These are phyloP conservation scores for Kradibia gibbosae DNA, from an alignment of 1,140 invertebrate species.

Conservation along the genomic window DNA sequence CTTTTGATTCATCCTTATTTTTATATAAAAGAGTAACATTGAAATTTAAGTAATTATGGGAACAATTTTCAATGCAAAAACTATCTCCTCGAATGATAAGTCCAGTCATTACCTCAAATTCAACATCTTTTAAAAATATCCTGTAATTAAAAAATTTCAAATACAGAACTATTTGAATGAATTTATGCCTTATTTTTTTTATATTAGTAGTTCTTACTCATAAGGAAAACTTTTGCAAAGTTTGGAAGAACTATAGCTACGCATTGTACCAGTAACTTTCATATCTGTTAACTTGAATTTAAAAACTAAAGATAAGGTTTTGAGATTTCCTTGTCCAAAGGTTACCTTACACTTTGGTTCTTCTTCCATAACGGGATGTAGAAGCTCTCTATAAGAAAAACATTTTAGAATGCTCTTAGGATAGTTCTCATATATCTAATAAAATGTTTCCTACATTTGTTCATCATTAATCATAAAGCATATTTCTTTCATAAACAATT, in stretches of 20 bases:
- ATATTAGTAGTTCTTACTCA: constrained; percentile 42
- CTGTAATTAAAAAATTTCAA: constrained; percentile 42
- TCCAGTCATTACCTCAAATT: constrained; percentile 45
- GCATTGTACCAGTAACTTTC: constrained; percentile 45
- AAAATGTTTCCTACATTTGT: constrained; percentile 45
- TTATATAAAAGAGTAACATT: constrained; percentile 39
- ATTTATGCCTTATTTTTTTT: background rate
- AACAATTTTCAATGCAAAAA: constrained; percentile 48
- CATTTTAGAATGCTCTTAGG: constrained; percentile 40
- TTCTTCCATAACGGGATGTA: constrained; percentile 45
- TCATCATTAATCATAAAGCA: constrained; percentile 48
- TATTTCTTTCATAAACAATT: constrained; percentile 46
- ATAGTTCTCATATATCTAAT: constrained; percentile 36
- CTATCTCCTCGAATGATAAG: constrained; percentile 45
- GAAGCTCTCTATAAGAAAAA: constrained; percentile 49
- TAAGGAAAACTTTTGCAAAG: constrained; percentile 43
- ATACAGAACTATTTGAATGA: background rate
- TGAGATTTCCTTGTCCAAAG: constrained; percentile 45
- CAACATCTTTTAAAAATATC: constrained; percentile 45
- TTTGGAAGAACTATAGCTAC: constrained; percentile 47
- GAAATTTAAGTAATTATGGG: constrained; percentile 40
- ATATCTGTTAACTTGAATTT: constrained; percentile 46
- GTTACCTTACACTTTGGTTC: constrained; percentile 45
- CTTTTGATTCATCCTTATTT: constrained; percentile 43
- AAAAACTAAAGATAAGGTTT: constrained; percentile 47